A percentile compares a stretch with the other conserved stretches of the same genome.
Conservation (phyloP, 2,113 vertebrate genomes). For the Serinus canaria region DNA sequence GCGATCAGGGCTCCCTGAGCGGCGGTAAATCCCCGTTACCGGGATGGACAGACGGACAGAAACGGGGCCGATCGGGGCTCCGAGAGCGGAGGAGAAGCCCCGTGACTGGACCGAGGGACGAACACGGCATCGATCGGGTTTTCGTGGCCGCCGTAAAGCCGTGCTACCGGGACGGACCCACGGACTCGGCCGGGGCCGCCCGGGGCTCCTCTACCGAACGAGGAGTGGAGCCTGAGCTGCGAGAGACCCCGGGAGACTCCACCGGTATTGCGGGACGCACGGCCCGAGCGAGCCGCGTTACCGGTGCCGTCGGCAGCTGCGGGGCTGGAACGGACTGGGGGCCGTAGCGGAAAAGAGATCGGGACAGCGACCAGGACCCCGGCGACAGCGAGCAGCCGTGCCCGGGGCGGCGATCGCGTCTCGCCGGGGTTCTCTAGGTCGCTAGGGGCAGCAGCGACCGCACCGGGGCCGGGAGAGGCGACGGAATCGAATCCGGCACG, state of each 20-base stretch:
- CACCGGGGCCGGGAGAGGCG: neutral
- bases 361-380: no score
- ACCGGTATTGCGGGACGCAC: accelerated
- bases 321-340: neutral
- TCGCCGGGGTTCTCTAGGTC: neutral
- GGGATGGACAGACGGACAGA: neutral
- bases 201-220: neutral
- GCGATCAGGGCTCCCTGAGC: neutral
- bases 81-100: neutral
- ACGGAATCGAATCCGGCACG: no score
- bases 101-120: neutral
- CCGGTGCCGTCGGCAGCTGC: no score
- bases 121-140: neutral
- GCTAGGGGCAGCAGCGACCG: neutral
- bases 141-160: neutral
- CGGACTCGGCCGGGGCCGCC: neutral
- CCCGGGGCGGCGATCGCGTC: neutral
- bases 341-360: neutral
- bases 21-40: neutral
- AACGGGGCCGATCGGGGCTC: neutral
- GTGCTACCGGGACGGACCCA: neutral
- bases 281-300: neutral
- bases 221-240: neutral
- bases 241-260: neutral
- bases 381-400: no score